These are phyloP conservation scores for Zosterops borbonicus DNA, from an alignment of 2,113 vertebrate species.

Conservation along the genomic window DNA sequence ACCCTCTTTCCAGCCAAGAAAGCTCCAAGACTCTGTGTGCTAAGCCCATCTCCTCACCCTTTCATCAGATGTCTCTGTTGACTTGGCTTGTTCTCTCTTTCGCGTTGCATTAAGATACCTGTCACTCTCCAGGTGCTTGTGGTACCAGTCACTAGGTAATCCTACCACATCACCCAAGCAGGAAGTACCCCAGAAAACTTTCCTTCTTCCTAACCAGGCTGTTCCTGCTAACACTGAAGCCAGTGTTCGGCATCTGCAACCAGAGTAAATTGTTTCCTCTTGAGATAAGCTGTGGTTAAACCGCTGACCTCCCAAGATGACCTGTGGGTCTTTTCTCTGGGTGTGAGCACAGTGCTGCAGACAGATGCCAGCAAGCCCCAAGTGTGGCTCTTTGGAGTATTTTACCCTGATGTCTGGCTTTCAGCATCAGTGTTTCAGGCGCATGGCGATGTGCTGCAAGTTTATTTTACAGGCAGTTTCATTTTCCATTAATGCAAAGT, in stretches of 20 bases:
- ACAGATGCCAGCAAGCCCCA: background rate
- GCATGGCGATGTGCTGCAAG: background rate
- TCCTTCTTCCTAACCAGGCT: background rate
- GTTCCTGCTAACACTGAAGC: background rate
- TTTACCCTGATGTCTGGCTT: background rate
- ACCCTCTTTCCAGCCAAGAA: constrained; percentile 10
- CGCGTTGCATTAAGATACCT: background rate
- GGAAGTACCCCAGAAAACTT: background rate
- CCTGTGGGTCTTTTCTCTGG: background rate
- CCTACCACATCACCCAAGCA: background rate
- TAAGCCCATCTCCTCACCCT: background rate
- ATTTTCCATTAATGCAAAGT: constrained; percentile 23
- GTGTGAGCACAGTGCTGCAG: background rate
- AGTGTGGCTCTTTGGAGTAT: background rate
- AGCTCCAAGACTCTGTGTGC: background rate
- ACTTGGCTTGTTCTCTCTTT: background rate
- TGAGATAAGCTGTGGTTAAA: constrained; percentile 44
- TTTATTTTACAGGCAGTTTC: constrained; percentile 11
- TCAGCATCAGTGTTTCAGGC: background rate
- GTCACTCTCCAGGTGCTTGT: background rate
- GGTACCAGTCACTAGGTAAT: background rate
- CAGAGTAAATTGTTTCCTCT: constrained; percentile 50
- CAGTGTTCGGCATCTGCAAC: background rate
- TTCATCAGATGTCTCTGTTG: background rate
- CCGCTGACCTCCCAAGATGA: constrained; percentile 20